Evolutionary conservation across 2,888 invertebrate species (phyloP).

Genomic region (Volucella inflata): DNA sequence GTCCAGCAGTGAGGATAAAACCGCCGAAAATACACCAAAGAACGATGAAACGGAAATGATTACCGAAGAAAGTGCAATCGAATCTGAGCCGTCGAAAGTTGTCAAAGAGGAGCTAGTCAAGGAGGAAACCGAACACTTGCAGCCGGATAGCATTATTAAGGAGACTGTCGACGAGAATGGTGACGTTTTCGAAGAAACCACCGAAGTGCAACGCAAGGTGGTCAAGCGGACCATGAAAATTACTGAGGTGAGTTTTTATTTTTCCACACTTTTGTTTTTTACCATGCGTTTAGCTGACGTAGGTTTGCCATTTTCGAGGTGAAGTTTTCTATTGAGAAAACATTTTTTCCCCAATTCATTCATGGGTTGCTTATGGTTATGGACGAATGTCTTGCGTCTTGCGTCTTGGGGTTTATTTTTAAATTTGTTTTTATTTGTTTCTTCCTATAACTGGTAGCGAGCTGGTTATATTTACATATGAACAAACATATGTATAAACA

Average conservation of each 20-base stretch:
- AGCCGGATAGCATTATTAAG: conserved; percentile 80
- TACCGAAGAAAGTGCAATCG: conserved; percentile 29
- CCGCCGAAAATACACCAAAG: conserved; percentile 41
- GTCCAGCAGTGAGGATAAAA: conserved; percentile 67
- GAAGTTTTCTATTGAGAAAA: not conserved
- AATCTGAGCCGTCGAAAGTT: conserved; percentile 76
- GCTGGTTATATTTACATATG: too few species aligned
- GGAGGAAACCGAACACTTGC: conserved; percentile 79
- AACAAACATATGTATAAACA: conserved; percentile 2
- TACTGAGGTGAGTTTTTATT: conserved; percentile 80
- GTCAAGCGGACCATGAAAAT: conserved; percentile 83
- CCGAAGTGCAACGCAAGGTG: conserved; percentile 82
- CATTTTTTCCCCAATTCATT: conserved; percentile 39
- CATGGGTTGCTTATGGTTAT: conserved; percentile 47
- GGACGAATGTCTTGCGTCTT: conserved; percentile 21
- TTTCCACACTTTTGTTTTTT: too few species aligned
- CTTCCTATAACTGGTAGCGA: conserved; percentile 19
- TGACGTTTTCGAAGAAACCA: conserved; percentile 82
- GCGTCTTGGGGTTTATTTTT: conserved; percentile 63
- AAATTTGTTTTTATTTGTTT: conserved; percentile 61
- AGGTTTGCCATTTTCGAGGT: not conserved
- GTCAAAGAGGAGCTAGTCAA: conserved; percentile 76
- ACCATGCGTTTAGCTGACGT: too few species aligned
- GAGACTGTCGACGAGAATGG: conserved; percentile 82
- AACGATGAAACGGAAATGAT: conserved; percentile 38